phyloP scores from a whole-genome alignment of 2,888 invertebrate genomes.

The Leptopilina drosophilae region DNA sequence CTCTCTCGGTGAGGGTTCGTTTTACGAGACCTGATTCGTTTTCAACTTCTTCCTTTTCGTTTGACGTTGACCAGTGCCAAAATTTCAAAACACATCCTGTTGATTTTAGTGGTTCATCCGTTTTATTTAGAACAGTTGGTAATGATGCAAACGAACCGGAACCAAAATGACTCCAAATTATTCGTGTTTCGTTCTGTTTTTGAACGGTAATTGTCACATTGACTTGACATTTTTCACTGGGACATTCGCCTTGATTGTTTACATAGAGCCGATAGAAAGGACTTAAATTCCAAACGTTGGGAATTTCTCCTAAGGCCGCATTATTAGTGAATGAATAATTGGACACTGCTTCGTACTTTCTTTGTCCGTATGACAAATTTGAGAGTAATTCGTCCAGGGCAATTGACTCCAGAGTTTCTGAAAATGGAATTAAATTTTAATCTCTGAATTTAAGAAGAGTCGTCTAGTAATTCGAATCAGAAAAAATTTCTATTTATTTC shows the following conservation, averaged over 20 bases:
- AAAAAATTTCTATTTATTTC: too few relatives aligned
- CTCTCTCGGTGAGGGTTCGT: slow-evolving; percentile 82
- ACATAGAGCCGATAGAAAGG: slow-evolving; percentile 79
- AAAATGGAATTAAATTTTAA: neutral
- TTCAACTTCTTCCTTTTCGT: slow-evolving; percentile 62
- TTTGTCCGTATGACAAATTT: slow-evolving; percentile 7
- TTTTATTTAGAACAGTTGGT: slow-evolving; percentile 81
- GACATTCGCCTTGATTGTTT: slow-evolving; percentile 84
- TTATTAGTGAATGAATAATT: neutral
- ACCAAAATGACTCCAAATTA: slow-evolving; percentile 81
- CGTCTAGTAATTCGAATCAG: too few relatives aligned
- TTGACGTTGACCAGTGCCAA: slow-evolving; percentile 85
- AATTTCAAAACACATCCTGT: slow-evolving; percentile 89
- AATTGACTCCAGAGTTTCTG: slow-evolving; percentile 19
- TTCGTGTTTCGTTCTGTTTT: slow-evolving; percentile 79
- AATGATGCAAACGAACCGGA: slow-evolving; percentile 85
- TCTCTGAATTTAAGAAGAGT: too few relatives aligned
- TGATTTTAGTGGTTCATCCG: slow-evolving; percentile 78
- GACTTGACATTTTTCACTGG: slow-evolving; percentile 82
- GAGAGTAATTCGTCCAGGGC: neutral
- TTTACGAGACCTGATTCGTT: slow-evolving; percentile 52
- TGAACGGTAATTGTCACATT: slow-evolving; percentile 77
- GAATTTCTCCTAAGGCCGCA: neutral
- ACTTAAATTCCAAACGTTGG: slow-evolving; percentile 63
- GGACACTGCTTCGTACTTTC: neutral